Evolutionary conservation across 2,113 vertebrate genomes (phyloP), one percentile per base, ranked within the genome.

Genomic region (Enhydra lutris): DNA sequence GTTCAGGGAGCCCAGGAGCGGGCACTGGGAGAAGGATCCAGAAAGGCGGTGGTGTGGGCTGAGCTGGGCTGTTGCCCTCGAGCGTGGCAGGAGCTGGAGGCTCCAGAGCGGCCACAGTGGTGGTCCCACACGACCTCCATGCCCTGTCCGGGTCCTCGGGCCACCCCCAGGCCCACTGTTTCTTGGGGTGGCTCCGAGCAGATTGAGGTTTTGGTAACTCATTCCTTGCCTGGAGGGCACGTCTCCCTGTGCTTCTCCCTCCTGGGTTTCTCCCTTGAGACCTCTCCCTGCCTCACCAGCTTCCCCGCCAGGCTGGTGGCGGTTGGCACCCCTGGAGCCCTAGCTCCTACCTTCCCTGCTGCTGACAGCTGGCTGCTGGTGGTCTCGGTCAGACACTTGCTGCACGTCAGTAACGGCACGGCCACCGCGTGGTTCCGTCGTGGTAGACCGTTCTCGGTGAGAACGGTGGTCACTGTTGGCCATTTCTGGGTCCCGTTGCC

Each of bases 181-280:
- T 45, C 69, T 6, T 15, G 1, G 17, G 78, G 14, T 2, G 0
- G 9, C 1, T 31, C 26, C 0, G 3, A n/a, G 26, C 9, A 6
- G 12, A 9, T 4, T 0, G 61, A 36, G 89, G 20, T 4, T 2
- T 39, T 2, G 4, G 26, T 3, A 1, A 7, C 84, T 26, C 0
- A 50, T 39, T 36, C 69, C 45, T 45, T 6, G 20, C n/a, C 61
- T 23, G 20, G 24, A 34, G 4, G n/a, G 21, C 34, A 2, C 0
- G 3, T 23, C 26, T 36, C 47, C 59, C 69, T 3, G 21, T 0
- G 39, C 1, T 1, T 42, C 73, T 39, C 4, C 34, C 52, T 45
- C n/a, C 29, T 39, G 3, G 6, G 67, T 20, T 10, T 36, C 67
- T 69, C 52, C 4, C 34, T 47, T 2, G 42, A 20, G 63, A 4